These are phyloP conservation scores for Rapana venosa DNA, from an alignment of 2,888 invertebrate species.

Conservation along the genomic window DNA sequence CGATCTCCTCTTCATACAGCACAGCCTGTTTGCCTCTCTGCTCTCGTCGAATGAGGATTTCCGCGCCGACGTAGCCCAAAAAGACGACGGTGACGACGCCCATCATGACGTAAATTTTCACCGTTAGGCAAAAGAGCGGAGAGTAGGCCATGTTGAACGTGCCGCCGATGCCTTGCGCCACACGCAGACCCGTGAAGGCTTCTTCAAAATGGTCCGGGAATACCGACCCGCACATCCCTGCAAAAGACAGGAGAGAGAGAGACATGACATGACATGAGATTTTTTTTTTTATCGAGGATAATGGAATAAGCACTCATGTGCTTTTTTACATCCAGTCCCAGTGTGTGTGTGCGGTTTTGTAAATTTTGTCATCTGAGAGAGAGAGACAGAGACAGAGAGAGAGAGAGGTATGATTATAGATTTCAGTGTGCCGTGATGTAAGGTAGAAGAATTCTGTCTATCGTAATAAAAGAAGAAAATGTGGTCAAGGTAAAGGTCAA, in stretches of 20 bases:
- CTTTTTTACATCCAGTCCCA: too few species aligned
- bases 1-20: not conserved
- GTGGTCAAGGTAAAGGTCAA: too few species aligned
- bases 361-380: too few species aligned
- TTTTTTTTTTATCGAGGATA: too few species aligned
- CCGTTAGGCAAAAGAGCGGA: conserved; percentile 65
- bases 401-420: not conserved
- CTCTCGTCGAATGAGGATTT: conserved; percentile 54
- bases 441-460: too few species aligned
- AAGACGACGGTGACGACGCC: conserved; percentile 60
- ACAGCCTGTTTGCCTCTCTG: not conserved
- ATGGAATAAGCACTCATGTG: too few species aligned
- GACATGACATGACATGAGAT: too few species aligned
- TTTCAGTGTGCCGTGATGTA: too few species aligned
- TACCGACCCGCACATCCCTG: conserved; percentile 73
- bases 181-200: conserved; percentile 72
- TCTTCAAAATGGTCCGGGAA: conserved; percentile 73
- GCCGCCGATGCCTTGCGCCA: conserved; percentile 72
- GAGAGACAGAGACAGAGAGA: conserved; percentile 1
- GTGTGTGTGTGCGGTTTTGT: too few species aligned
- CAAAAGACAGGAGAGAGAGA: conserved; percentile 17
- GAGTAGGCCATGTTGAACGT: conserved; percentile 67
- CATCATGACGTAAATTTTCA: conserved; percentile 66
- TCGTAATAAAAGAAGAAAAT: too few species aligned
- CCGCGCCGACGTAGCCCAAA: conserved; percentile 63